Evolutionary conservation across 2,113 vertebrate species (phyloP).

Genomic region (Callipepla squamata): DNA sequence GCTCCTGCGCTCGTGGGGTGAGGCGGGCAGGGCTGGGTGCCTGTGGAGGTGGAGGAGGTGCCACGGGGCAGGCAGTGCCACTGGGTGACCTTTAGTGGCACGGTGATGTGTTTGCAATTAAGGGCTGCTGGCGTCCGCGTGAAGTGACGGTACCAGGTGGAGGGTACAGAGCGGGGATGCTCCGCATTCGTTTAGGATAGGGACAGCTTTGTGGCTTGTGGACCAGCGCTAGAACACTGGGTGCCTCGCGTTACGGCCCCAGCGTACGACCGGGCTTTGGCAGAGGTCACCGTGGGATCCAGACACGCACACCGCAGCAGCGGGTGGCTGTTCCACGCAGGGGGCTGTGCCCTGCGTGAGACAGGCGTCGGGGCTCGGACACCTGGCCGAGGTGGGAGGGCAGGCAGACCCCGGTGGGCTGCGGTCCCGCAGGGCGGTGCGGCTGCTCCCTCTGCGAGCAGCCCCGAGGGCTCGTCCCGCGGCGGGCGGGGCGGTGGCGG

Average conservation of each 20-base stretch:
- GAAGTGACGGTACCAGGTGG: rapidly evolving
- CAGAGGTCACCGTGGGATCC: rapidly evolving
- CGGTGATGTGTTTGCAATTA: background rate
- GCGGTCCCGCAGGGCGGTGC: too few species aligned
- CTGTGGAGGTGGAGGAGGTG: background rate
- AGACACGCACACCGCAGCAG: rapidly evolving
- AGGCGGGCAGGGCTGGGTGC: too few species aligned
- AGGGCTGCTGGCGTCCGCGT: rapidly evolving
- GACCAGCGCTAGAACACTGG: rapidly evolving
- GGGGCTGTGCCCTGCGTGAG: background rate
- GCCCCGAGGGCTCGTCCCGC: background rate
- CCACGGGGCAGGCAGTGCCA: background rate
- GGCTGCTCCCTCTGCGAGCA: too few species aligned
- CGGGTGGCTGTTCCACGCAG: background rate
- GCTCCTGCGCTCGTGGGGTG: too few species aligned
- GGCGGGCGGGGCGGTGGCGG: background rate
- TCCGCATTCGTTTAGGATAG: rapidly evolving
- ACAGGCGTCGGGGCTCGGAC: too few species aligned
- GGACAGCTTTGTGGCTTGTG: background rate
- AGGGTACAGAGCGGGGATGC: rapidly evolving
- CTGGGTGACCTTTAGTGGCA: background rate
- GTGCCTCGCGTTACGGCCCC: background rate
- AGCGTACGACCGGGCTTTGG: rapidly evolving
- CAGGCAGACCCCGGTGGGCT: too few species aligned
- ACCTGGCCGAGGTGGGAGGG: too few species aligned